Evolutionary conservation across 2,797 vertebrate genomes (phyloP).

Genomic region (Choloepus didactylus): DNA sequence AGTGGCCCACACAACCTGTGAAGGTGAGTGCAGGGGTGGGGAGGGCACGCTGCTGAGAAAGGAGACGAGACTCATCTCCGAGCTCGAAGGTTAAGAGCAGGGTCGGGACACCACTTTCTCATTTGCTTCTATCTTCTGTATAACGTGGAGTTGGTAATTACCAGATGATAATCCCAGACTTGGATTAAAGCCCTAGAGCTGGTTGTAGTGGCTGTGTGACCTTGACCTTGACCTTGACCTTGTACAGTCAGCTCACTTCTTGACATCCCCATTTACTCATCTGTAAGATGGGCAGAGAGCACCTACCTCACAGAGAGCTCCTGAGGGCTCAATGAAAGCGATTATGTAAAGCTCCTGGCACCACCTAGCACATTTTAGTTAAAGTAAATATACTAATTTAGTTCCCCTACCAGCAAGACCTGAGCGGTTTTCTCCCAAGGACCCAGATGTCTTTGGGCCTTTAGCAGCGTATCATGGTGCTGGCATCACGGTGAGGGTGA

Average conservation of each 20-base stretch:
- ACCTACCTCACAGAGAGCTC: neutral
- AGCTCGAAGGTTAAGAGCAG: neutral
- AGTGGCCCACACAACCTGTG: neutral
- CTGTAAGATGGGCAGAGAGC: neutral
- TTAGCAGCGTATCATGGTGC: neutral
- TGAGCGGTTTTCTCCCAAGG: slow-evolving; percentile 4
- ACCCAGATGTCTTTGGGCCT: neutral
- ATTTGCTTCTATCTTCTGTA: neutral
- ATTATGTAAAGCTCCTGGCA: neutral
- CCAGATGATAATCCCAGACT: neutral
- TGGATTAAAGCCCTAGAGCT: neutral
- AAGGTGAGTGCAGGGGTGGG: neutral
- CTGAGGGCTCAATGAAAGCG: neutral
- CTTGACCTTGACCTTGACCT: neutral
- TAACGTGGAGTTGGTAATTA: neutral
- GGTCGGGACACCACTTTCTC: neutral
- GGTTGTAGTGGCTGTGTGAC: neutral
- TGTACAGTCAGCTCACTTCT: neutral
- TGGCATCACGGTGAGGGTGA: neutral
- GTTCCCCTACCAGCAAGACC: neutral
- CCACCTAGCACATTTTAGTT: neutral
- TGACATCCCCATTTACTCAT: slow-evolving; percentile 18
- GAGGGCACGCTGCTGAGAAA: neutral
- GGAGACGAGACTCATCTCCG: neutral
- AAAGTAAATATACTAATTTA: neutral